A percentile compares a stretch with the other conserved stretches of the same genome.
These are phyloP conservation scores for Tauraco erythrolophus DNA, from an alignment of 2,113 vertebrate genomes.

Conservation along the genomic window DNA sequence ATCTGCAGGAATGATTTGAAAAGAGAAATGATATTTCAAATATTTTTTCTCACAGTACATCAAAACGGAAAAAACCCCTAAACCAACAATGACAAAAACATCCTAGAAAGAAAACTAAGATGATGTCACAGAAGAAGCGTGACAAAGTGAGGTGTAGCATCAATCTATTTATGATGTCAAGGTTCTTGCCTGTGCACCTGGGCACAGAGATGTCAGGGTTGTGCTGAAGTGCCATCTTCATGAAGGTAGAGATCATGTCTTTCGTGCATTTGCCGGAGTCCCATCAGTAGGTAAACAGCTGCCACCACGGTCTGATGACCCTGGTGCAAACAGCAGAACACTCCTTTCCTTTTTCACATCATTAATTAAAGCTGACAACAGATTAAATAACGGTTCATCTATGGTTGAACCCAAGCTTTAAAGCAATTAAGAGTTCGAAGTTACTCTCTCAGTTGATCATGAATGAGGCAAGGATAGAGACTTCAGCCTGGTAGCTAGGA, in stretches of 20 bases:
- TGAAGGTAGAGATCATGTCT: neutral
- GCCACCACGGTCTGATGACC: neutral
- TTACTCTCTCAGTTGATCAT: neutral
- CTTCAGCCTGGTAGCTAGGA: neutral
- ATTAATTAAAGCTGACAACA: conserved; percentile 34
- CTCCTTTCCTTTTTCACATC: neutral
- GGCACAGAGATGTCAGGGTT: neutral
- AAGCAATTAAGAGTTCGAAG: conserved; percentile 39
- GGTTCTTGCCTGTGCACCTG: neutral
- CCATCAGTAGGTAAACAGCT: neutral
- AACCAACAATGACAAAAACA: neutral
- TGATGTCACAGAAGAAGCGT: neutral
- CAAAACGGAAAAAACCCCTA: neutral
- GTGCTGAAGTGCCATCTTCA: neutral
- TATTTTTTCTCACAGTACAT: neutral
- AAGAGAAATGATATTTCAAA: neutral
- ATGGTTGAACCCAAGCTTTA: neutral
- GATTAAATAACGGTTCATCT: conserved; percentile 37
- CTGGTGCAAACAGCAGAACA: neutral
- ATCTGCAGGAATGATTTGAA: neutral
- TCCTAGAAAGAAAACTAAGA: neutral
- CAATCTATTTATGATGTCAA: neutral
- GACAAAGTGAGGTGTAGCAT: neutral
- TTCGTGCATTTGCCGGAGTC: neutral
- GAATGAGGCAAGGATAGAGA: neutral